Percentiles rank a stretch among this genome's conserved stretches.
These are phyloP conservation scores for Limonius californicus DNA, from an alignment of 1,140 invertebrate species.

Conservation along the genomic window DNA sequence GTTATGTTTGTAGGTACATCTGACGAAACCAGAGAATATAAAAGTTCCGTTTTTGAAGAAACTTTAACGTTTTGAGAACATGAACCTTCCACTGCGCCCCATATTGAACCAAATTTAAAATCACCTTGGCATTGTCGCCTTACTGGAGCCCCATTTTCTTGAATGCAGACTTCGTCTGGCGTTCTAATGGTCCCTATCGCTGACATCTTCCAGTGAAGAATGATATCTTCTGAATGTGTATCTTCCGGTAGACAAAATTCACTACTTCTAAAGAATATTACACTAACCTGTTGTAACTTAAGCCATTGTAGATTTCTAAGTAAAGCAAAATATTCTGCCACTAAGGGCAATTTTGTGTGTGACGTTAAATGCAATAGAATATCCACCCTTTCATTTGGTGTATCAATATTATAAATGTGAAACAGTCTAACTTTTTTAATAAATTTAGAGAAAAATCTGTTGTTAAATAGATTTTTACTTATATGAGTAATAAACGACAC, in stretches of 20 bases:
- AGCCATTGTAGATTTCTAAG: background rate
- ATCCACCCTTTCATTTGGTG: background rate
- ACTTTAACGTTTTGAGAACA: conserved; percentile 48
- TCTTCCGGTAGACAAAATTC: conserved; percentile 30
- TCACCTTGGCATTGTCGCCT: conserved; percentile 49
- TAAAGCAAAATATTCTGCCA: background rate
- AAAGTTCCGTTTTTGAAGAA: conserved; percentile 39
- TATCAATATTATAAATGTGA: background rate
- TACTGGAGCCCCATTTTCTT: conserved; percentile 50
- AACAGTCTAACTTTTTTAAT: background rate
- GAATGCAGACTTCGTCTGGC: conserved; percentile 51
- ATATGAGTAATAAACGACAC: background rate
- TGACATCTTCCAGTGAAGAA: conserved; percentile 43
- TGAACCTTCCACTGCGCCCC: conserved; percentile 41
- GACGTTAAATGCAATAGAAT: background rate
- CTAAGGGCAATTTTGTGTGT: background rate
- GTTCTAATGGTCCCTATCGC: conserved; percentile 46
- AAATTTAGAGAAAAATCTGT: background rate
- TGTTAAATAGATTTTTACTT: conserved; percentile 6
- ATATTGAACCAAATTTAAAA: conserved; percentile 47
- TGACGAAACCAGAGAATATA: background rate
- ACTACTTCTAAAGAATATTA: conserved; percentile 3
- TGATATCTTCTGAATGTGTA: background rate
- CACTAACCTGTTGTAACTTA: background rate
- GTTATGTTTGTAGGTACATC: background rate